Percentiles rank a stretch among this genome's conserved stretches.
phyloP scores from a whole-genome alignment of 2,888 invertebrate species.

The Thecocarcelia acutangulata region DNA sequence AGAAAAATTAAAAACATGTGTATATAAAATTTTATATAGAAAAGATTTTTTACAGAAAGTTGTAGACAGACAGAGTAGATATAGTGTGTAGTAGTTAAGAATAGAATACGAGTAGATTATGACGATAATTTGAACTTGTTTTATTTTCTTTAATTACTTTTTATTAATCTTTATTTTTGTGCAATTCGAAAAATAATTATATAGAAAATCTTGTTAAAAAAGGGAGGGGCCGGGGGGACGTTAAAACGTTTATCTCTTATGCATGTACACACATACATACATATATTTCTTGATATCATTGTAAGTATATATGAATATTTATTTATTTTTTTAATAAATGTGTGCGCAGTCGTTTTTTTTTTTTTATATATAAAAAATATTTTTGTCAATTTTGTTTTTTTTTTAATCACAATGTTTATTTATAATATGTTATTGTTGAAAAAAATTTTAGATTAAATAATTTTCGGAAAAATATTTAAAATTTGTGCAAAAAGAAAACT shows the following conservation, averaged over 20 bases:
- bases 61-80: constrained; percentile 37
- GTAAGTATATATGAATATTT: constrained; percentile 2
- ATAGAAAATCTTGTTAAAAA: constrained; percentile 29
- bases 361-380: constrained; percentile 36
- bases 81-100: constrained; percentile 11
- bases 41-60: constrained; percentile 58
- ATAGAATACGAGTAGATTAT: constrained; percentile 41
- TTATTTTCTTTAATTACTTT: constrained; percentile 50
- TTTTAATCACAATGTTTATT: constrained; percentile 58
- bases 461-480: not conserved
- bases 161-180: constrained; percentile 46
- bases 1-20: constrained; percentile 21
- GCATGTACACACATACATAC: no score
- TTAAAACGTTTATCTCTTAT: not conserved
- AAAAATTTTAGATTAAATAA: constrained; percentile 22
- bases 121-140: constrained; percentile 62
- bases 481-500: constrained; percentile 10
- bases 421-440: constrained; percentile 14
- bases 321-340: constrained; percentile 38
- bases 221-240: not conserved
- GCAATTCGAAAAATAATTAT: constrained; percentile 58
- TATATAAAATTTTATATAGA: constrained; percentile 15
- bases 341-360: constrained; percentile 65
- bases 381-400: constrained; percentile 55
- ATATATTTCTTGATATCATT: constrained; percentile 19